A percentile compares a stretch with the other conserved stretches of the same genome.
phyloP scores from a whole-genome alignment of 2,797 vertebrate species.

The Sciurus carolinensis region DNA sequence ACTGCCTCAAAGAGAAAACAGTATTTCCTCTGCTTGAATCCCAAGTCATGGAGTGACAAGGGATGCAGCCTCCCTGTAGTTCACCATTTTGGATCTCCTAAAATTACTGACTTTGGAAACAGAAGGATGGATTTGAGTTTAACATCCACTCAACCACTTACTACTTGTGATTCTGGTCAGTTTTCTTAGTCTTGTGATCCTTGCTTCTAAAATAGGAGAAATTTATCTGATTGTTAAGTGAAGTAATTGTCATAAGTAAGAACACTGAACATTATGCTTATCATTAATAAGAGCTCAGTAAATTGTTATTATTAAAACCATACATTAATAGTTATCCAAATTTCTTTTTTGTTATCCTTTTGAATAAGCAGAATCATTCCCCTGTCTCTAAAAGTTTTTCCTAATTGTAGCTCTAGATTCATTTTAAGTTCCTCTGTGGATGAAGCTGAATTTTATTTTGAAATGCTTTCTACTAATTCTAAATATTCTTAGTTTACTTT shows the following conservation, averaged over 20 bases:
- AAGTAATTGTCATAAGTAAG: constrained; percentile 47
- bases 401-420: background rate
- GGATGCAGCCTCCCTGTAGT: too few relatives aligned
- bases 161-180: constrained; percentile 7
- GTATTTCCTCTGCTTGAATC: too few relatives aligned
- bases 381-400: background rate
- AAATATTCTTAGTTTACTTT: constrained; percentile 28
- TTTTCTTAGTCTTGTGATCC: constrained; percentile 23
- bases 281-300: background rate
- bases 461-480: constrained; percentile 30
- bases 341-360: constrained; percentile 13
- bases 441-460: constrained; percentile 21
- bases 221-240: background rate
- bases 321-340: background rate
- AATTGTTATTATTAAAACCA: constrained; percentile 19
- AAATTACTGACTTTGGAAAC: constrained; percentile 30
- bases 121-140: background rate
- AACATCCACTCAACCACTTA: background rate
- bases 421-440: background rate
- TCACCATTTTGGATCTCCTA: too few relatives aligned
- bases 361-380: background rate
- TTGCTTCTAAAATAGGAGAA: constrained; percentile 46
- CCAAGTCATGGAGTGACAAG: too few relatives aligned
- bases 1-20: too few relatives aligned
- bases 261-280: background rate